Base-by-base conservation (phyloP, 2,888 invertebrate species). In the Dasypogon diadema region DNA sequence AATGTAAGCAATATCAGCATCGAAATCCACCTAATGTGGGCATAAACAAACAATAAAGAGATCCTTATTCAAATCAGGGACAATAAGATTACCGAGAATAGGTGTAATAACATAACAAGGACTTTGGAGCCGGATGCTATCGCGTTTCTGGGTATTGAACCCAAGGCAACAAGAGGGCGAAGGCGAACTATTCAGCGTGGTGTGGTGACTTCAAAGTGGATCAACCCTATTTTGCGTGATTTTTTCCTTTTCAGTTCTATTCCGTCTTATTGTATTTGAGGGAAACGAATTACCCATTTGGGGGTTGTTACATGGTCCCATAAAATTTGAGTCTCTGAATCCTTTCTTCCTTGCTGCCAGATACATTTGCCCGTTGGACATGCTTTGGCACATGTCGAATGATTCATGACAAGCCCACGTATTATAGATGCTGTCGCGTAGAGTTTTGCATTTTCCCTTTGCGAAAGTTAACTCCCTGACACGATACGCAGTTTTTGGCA, bases 241-340 rank as follows among this genome's bases (percentile, higher is more conserved):
- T 73, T 60, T 42, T 74, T 72, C 46, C n/a, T 68, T 14, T 58
- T 37, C 22, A 30, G 22, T 2, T 1, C 24, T 63, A 63, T 65
- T 60, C 73, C 75, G 51, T 72, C 68, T 65, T 55, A 65, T 65
- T 63, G 65, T 60, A 83, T 84, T 84, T 84, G 84, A 83, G 84
- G 83, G 84, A 82, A 85, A 85, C 85, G 84, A 85, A 85, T 85
- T 84, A 84, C 84, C 85, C 85, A 85, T 85, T 85, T 85, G 85
- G 84, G 85, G 85, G 85, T 85, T 85, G 85, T 85, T 85, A 84
- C 55, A 75, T 55, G 54, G 54, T 42, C 42, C 55, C 63, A 75
- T 75, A 65, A 75, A 75, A 75, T 65, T 75, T 65, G 63, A 65
- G 22, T 37, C 22, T 63, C 51, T 60, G 51, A 58, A 58, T 74